phyloP scores from a whole-genome alignment of 1,140 invertebrate species.

The Macrosteles quadrilineatus region DNA sequence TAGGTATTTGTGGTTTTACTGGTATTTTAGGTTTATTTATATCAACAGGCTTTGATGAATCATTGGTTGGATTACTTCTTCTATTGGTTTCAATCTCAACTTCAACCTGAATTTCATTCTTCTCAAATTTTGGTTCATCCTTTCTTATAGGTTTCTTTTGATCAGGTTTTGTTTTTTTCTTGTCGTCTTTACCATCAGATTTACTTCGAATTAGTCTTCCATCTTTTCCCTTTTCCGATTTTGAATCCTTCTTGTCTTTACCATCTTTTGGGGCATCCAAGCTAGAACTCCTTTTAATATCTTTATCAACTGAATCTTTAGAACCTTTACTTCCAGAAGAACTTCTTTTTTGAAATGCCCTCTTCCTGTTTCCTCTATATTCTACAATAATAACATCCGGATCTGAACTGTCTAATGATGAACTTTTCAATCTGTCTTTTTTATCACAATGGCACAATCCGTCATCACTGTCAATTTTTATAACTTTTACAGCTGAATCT shows the following conservation, averaged over 20 bases:
- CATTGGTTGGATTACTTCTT: not conserved
- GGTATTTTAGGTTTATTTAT: not conserved
- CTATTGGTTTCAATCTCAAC: slow-evolving; percentile 11
- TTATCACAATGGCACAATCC: slow-evolving; percentile 39
- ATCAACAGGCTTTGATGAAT: not conserved
- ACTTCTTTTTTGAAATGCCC: slow-evolving; percentile 42
- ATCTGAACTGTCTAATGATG: slow-evolving; percentile 40
- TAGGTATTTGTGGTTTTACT: slow-evolving; percentile 7
- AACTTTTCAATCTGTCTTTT: slow-evolving; percentile 36
- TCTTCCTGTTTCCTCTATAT: slow-evolving; percentile 42
- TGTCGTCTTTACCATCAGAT: slow-evolving; percentile 30
- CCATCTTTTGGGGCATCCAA: slow-evolving; percentile 32
- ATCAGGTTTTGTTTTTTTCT: slow-evolving; percentile 31
- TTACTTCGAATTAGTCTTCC: slow-evolving; percentile 30
- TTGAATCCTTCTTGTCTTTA: slow-evolving; percentile 31
- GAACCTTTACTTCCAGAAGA: slow-evolving; percentile 42
- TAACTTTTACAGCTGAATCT: slow-evolving; percentile 41
- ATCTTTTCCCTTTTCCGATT: slow-evolving; percentile 25
- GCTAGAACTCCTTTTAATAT: slow-evolving; percentile 36
- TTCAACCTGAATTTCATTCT: slow-evolving; percentile 17
- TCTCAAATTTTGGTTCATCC: slow-evolving; percentile 13
- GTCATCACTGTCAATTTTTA: slow-evolving; percentile 42
- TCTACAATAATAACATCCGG: slow-evolving; percentile 45
- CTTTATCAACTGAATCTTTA: slow-evolving; percentile 36
- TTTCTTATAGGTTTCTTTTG: slow-evolving; percentile 27